Conservation (phyloP, 2,888 invertebrate genomes). For the Agrenia bidenticulata region DNA sequence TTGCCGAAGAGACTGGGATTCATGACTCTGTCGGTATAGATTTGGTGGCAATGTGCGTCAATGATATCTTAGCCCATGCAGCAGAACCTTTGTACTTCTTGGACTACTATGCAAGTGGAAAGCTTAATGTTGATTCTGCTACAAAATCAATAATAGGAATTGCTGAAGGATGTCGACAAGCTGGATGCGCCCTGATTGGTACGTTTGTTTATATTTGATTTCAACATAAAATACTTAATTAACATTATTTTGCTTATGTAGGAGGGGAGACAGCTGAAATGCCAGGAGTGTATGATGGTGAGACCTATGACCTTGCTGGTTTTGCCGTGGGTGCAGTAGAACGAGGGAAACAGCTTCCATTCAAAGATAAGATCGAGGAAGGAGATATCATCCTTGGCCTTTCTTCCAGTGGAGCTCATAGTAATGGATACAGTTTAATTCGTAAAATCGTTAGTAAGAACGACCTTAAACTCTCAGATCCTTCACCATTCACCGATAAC, state of each 20-base stretch:
- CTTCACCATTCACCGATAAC: constrained; percentile 67
- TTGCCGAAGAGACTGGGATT: constrained; percentile 75
- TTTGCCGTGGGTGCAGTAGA: constrained; percentile 94
- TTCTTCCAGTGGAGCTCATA: constrained; percentile 88
- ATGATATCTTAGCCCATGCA: constrained; percentile 92
- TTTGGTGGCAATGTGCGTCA: constrained; percentile 96
- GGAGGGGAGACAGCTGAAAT: constrained; percentile 60
- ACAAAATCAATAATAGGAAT: constrained; percentile 80
- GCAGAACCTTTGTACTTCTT: constrained; percentile 95
- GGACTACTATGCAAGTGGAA: constrained; percentile 93
- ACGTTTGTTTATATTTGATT: constrained; percentile 3
- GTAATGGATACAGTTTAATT: constrained; percentile 90
- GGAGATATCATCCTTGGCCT: constrained; percentile 84
- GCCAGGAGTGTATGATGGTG: constrained; percentile 86
- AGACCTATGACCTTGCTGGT: constrained; percentile 93
- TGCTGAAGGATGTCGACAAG: constrained; percentile 79
- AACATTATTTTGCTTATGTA: neutral
- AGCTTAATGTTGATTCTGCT: constrained; percentile 74
- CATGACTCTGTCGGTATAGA: constrained; percentile 89
- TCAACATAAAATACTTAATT: neutral
- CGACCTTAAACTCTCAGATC: constrained; percentile 67
- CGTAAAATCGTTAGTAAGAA: constrained; percentile 72
- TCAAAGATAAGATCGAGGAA: constrained; percentile 64
- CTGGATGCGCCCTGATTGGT: constrained; percentile 89
- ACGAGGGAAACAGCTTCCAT: constrained; percentile 71